These are phyloP conservation scores for Tanypteryx hageni DNA, from an alignment of 2,888 invertebrate species.

Conservation along the genomic window DNA sequence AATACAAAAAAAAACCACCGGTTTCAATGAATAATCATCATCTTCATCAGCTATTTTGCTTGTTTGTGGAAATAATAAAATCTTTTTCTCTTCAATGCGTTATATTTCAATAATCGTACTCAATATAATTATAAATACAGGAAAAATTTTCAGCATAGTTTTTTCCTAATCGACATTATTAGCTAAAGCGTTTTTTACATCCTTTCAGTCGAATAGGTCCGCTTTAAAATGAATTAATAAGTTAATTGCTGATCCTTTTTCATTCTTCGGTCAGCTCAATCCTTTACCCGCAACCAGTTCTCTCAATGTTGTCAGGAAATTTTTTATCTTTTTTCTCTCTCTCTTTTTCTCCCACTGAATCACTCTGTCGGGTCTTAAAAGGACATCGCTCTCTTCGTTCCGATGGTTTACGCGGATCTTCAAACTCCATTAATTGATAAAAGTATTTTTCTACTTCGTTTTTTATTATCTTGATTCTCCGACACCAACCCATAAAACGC, in stretches of 20 bases:
- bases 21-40: no score
- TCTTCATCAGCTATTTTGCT: no score
- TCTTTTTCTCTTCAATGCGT: no score
- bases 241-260: slow-evolving; percentile 8
- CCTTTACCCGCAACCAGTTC: neutral
- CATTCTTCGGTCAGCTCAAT: neutral
- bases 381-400: neutral
- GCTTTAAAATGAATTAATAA: slow-evolving; percentile 1
- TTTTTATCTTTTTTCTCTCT: neutral
- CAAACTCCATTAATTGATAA: slow-evolving; percentile 16
- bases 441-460: neutral
- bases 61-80: no score
- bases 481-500: neutral
- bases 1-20: no score
- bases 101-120: no score
- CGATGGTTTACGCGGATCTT: neutral
- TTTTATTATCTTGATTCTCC: neutral
- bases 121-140: no score
- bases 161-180: neutral
- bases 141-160: neutral
- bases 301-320: neutral
- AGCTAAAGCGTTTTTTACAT: neutral
- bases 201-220: neutral
- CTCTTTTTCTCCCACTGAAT: neutral
- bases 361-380: neutral